Percentiles rank a stretch among this genome's conserved stretches.
Conservation (phyloP, 2,888 invertebrate species). For the Volucella bombylans region DNA sequence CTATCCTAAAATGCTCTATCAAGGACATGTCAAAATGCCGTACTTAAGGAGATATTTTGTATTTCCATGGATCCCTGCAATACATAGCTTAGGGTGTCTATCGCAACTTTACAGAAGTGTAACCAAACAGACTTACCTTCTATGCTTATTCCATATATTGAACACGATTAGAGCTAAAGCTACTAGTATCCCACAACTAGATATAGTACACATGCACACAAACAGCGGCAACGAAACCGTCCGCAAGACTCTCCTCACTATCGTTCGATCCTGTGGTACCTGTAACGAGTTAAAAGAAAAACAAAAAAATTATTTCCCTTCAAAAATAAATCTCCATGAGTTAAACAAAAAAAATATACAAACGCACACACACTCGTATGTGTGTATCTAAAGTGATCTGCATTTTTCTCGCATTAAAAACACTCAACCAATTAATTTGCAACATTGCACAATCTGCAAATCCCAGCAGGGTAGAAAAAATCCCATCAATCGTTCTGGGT, state of each 20-base stretch:
- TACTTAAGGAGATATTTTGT: too few species aligned
- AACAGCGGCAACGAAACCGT: conserved; percentile 95
- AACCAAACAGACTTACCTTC: conserved; percentile 87
- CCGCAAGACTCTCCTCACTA: conserved; percentile 91
- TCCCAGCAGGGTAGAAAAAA: conserved; percentile 8
- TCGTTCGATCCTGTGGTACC: conserved; percentile 96
- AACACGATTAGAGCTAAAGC: conserved; percentile 94
- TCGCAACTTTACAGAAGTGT: neutral
- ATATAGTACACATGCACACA: conserved; percentile 95
- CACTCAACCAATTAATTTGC: conserved; percentile 44
- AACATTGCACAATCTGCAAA: conserved; percentile 11
- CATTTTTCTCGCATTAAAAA: neutral
- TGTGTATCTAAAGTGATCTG: too few species aligned
- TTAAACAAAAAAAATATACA: neutral
- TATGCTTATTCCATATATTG: conserved; percentile 94
- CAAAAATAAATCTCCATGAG: conserved; percentile 9
- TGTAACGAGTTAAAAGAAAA: conserved; percentile 83
- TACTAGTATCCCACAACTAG: conserved; percentile 92
- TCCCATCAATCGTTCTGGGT: conserved; percentile 54
- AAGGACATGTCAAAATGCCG: too few species aligned
- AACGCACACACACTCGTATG: neutral
- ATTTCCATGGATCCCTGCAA: too few species aligned
- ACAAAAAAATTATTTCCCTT: neutral
- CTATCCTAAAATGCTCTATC: too few species aligned
- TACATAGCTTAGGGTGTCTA: neutral